These are phyloP conservation scores for Euphydryas editha DNA, from an alignment of 2,888 invertebrate genomes.

Conservation along the genomic window DNA sequence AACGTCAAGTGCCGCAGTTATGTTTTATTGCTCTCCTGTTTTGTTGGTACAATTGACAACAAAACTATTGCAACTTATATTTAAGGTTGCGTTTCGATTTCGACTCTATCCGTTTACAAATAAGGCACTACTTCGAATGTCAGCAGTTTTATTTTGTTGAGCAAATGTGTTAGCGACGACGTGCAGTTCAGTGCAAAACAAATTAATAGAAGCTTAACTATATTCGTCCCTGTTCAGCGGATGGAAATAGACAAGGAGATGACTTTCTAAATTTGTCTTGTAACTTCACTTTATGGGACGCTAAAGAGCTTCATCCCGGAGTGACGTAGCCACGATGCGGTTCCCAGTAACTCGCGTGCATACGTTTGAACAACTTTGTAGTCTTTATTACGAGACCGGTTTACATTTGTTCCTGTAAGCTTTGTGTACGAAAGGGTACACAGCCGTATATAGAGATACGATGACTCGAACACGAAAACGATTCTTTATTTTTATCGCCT, in stretches of 20 bases:
- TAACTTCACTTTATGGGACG: slow-evolving; percentile 36
- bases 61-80: slow-evolving; percentile 26
- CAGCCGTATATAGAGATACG: slow-evolving; percentile 1
- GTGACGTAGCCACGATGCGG: slow-evolving; percentile 10
- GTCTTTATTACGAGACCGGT: slow-evolving; percentile 20
- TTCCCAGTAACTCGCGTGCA: not conserved
- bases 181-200: slow-evolving; percentile 23
- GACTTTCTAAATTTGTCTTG: slow-evolving; percentile 33
- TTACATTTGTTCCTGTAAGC: slow-evolving; percentile 14
- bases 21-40: slow-evolving; percentile 48
- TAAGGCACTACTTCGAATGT: slow-evolving; percentile 7
- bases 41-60: slow-evolving; percentile 39
- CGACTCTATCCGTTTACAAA: not conserved
- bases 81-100: slow-evolving; percentile 1
- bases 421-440: slow-evolving; percentile 6
- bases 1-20: slow-evolving; percentile 50
- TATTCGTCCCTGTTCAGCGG: slow-evolving; percentile 29
- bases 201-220: slow-evolving; percentile 29
- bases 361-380: slow-evolving; percentile 12
- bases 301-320: slow-evolving; percentile 36
- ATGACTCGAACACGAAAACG: slow-evolving; percentile 3
- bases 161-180: slow-evolving; percentile 1
- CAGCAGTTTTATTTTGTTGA: slow-evolving; percentile 10
- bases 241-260: slow-evolving; percentile 29
- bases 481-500: not conserved